Evolutionary conservation across 2,888 invertebrate species (phyloP).

Genomic region (Podabrus alpinus): DNA sequence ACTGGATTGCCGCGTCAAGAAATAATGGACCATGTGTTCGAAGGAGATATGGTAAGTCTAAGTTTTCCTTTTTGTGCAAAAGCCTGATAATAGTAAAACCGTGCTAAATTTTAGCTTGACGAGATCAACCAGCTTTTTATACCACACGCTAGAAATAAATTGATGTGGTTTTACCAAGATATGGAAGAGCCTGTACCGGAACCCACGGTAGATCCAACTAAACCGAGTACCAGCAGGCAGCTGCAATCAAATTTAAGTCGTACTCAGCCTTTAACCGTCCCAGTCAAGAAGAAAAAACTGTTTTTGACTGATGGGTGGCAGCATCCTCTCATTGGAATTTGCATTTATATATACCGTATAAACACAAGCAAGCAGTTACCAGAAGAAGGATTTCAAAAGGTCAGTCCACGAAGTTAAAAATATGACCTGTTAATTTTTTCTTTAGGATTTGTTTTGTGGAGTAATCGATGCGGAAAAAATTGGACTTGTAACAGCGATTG

Average conservation of each 20-base stretch:
- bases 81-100: neutral
- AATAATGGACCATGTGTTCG: slow-evolving; percentile 89
- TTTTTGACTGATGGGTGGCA: slow-evolving; percentile 87
- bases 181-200: slow-evolving; percentile 68
- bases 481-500: slow-evolving; percentile 84
- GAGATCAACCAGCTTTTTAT: slow-evolving; percentile 86
- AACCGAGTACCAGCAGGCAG: slow-evolving; percentile 47
- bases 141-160: slow-evolving; percentile 82
- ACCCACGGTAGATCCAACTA: slow-evolving; percentile 43
- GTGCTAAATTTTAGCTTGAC: slow-evolving; percentile 70
- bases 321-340: slow-evolving; percentile 77
- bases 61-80: neutral
- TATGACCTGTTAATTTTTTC: neutral
- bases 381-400: slow-evolving; percentile 92
- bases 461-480: slow-evolving; percentile 78
- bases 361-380: slow-evolving; percentile 83
- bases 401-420: slow-evolving; percentile 29
- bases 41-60: slow-evolving; percentile 80
- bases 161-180: slow-evolving; percentile 89
- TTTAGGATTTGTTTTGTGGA: slow-evolving; percentile 69
- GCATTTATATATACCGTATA: slow-evolving; percentile 84
- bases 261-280: slow-evolving; percentile 49
- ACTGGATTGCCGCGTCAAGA: slow-evolving; percentile 81
- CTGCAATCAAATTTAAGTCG: slow-evolving; percentile 48
- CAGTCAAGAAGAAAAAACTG: slow-evolving; percentile 70